Percentiles rank a stretch among this genome's conserved stretches.
Evolutionary conservation across 2,888 invertebrate species (phyloP).

Genomic region (Spicauda simplicius): DNA sequence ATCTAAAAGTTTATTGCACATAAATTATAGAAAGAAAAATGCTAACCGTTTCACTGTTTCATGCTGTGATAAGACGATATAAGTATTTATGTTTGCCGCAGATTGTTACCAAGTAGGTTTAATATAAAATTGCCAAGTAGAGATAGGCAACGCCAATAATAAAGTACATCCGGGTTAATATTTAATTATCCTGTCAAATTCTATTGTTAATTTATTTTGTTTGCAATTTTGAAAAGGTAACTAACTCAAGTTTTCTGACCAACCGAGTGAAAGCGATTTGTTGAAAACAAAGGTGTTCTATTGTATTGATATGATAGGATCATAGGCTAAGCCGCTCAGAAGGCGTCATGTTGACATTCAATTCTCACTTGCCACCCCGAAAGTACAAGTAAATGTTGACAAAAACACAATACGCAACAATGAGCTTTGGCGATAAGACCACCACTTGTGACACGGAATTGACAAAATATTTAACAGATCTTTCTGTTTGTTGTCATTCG

Average conservation of each 20-base stretch:
- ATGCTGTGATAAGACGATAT: too few species aligned
- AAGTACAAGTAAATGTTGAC: conserved; percentile 56
- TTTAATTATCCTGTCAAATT: background rate
- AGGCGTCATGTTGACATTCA: conserved; percentile 75
- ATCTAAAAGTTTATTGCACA: too few species aligned
- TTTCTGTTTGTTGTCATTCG: conserved; percentile 59
- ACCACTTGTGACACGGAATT: conserved; percentile 75
- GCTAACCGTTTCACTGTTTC: too few species aligned
- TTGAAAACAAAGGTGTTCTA: conserved; percentile 55
- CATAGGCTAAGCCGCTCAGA: conserved; percentile 54
- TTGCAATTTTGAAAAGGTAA: conserved; percentile 1
- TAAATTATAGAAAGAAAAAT: too few species aligned
- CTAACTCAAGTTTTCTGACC: conserved; percentile 13
- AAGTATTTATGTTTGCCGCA: too few species aligned
- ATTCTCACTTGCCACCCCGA: conserved; percentile 63
- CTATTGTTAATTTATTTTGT: conserved; percentile 1
- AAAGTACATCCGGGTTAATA: background rate
- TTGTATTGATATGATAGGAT: conserved; percentile 45
- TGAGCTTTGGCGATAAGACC: conserved; percentile 63
- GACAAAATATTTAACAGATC: conserved; percentile 77
- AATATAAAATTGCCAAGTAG: too few species aligned
- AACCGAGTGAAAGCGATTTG: conserved; percentile 53
- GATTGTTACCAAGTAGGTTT: too few species aligned
- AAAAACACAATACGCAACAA: conserved; percentile 59
- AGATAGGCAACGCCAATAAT: too few species aligned